phyloP scores from a whole-genome alignment of 2,113 vertebrate genomes.

The Salvelinus sp. region DNA sequence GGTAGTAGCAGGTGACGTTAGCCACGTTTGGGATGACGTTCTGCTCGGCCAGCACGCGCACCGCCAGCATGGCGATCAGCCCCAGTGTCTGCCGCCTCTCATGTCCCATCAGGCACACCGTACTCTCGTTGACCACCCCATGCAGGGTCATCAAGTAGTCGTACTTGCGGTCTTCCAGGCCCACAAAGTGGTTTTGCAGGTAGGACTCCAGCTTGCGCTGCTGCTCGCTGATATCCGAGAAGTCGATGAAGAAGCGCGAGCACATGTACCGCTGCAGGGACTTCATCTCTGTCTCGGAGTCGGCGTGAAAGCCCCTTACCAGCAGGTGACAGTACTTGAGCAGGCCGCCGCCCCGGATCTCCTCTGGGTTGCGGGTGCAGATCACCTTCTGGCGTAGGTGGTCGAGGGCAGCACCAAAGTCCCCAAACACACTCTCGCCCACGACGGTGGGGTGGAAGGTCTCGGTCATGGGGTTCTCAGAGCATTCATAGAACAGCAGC shows the following conservation, averaged over 20 bases:
- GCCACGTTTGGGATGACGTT: conserved; percentile 98
- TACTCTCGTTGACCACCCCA: conserved; percentile 97
- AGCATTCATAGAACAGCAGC: conserved; percentile 97
- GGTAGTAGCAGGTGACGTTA: conserved; percentile 98
- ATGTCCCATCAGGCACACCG: conserved; percentile 98
- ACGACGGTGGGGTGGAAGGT: conserved; percentile 97
- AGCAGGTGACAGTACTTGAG: conserved; percentile 99
- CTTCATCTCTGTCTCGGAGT: conserved; percentile 93
- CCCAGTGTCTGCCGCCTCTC: conserved; percentile 96
- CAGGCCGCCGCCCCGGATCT: conserved; percentile 96
- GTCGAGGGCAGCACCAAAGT: conserved; percentile 92
- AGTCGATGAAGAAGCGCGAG: conserved; percentile 99
- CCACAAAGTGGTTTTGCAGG: conserved; percentile 99
- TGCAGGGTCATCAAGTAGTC: conserved; percentile 98
- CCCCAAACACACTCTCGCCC: conserved; percentile 94
- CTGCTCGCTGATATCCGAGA: conserved; percentile 96
- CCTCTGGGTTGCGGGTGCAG: conserved; percentile 95
- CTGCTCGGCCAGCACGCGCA: conserved; percentile 94
- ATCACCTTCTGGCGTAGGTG: conserved; percentile 95
- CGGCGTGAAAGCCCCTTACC: conserved; percentile 92
- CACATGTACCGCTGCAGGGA: conserved; percentile 99
- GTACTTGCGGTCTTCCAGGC: conserved; percentile 98
- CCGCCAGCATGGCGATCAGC: conserved; percentile 96
- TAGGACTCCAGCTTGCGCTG: conserved; percentile 98
- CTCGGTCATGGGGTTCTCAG: conserved; percentile 94